A percentile compares a stretch with the other conserved stretches of the same genome.
phyloP scores from a whole-genome alignment of 2,888 invertebrate species.

The Epicampocera succincta region DNA sequence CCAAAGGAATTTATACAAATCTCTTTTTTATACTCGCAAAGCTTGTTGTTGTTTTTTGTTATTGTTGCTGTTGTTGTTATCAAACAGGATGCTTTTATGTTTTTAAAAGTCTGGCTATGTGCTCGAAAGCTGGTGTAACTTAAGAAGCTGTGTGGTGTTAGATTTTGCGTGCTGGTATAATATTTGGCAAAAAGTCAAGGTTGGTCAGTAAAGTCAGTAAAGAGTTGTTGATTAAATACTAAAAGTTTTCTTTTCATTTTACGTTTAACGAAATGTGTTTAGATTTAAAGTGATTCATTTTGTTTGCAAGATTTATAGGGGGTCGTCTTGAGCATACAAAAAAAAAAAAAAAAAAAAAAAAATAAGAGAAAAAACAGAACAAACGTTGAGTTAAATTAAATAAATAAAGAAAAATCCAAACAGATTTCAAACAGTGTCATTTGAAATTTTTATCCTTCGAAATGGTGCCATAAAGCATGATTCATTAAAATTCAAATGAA shows the following conservation, averaged over 20 bases:
- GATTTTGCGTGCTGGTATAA: constrained; percentile 63
- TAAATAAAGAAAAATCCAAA: constrained; percentile 29
- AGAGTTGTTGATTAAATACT: constrained; percentile 61
- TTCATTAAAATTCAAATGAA: constrained; percentile 60
- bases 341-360: too few species aligned
- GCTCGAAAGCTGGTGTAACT: constrained; percentile 49
- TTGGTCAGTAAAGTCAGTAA: constrained; percentile 64
- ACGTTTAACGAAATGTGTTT: constrained; percentile 34
- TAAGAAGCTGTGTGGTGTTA: constrained; percentile 68
- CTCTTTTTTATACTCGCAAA: constrained; percentile 17
- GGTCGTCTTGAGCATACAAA: constrained; percentile 43
- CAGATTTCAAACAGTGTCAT: constrained; percentile 50
- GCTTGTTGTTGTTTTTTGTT: not conserved
- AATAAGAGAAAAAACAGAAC: too few species aligned
- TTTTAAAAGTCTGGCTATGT: constrained; percentile 4
- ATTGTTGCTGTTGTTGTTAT: constrained; percentile 27
- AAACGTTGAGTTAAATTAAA: constrained; percentile 40
- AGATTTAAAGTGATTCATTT: constrained; percentile 62
- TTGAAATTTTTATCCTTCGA: constrained; percentile 45
- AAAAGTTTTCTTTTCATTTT: constrained; percentile 43
- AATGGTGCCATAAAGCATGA: constrained; percentile 44
- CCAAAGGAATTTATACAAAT: constrained; percentile 57
- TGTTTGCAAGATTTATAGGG: constrained; percentile 64
- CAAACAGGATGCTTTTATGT: constrained; percentile 66
- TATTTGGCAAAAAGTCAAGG: constrained; percentile 65